phyloP scores from a whole-genome alignment of 92 coral and sea anemone species.

The Blastomussa wellsi region DNA sequence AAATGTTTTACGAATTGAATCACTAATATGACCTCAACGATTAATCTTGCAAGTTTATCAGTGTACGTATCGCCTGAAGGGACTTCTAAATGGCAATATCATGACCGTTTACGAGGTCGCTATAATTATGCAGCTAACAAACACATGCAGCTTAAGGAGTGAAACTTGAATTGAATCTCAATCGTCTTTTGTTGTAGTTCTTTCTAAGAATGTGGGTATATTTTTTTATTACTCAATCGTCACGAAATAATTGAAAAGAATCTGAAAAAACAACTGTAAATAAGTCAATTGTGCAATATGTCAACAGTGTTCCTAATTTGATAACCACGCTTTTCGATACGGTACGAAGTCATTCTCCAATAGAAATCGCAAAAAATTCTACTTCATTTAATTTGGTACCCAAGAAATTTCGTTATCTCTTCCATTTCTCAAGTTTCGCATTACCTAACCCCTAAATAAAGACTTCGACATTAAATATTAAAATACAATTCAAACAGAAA shows the following conservation, averaged over 20 bases:
- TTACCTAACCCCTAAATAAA: background rate
- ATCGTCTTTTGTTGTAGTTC: background rate
- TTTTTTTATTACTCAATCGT: background rate
- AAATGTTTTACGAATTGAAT: background rate
- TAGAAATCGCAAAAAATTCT: background rate
- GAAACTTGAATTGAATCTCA: background rate
- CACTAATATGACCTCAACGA: background rate
- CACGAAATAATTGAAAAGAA: background rate
- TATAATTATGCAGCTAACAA: background rate
- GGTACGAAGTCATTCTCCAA: background rate
- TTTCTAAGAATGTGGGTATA: background rate
- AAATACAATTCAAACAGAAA: background rate
- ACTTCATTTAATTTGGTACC: background rate
- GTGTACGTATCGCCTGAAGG: background rate
- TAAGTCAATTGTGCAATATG: background rate
- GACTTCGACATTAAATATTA: background rate
- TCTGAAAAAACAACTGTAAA: background rate
- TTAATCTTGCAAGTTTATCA: background rate
- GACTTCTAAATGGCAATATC: background rate
- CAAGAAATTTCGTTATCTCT: background rate
- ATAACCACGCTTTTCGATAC: background rate
- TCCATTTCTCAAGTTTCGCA: background rate
- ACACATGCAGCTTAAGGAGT: background rate
- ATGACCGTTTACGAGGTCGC: background rate
- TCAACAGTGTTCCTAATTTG: background rate